These are phyloP conservation scores for Cnemophilus loriae DNA, from an alignment of 2,113 vertebrate species.

Conservation along the genomic window DNA sequence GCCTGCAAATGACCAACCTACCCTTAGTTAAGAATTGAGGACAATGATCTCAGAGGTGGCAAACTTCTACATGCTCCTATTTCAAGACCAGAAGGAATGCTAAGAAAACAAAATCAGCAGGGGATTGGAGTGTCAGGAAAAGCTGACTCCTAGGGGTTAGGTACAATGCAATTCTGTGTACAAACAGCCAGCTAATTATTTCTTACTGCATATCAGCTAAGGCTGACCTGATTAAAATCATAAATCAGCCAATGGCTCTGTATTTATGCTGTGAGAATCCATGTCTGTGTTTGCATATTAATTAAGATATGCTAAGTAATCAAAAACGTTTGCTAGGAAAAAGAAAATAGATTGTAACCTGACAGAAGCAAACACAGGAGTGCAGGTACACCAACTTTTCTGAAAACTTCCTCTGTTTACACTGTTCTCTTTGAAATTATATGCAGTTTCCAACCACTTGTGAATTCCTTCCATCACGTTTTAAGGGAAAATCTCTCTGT, in stretches of 20 bases:
- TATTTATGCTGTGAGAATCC: slow-evolving; percentile 5
- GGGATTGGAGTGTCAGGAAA: slow-evolving; percentile 12
- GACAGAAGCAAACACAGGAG: background rate
- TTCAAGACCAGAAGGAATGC: background rate
- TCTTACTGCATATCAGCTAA: slow-evolving; percentile 46
- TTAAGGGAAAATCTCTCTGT: background rate
- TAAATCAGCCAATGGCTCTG: slow-evolving; percentile 53
- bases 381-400: background rate
- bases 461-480: background rate
- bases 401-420: background rate
- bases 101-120: slow-evolving; percentile 31
- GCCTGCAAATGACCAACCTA: background rate
- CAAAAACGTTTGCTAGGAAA: background rate
- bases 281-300: slow-evolving; percentile 27
- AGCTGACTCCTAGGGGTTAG: background rate
- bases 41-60: background rate
- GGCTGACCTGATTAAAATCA: slow-evolving; percentile 63
- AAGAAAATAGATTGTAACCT: background rate
- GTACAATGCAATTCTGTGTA: slow-evolving; percentile 14
- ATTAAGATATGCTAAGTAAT: slow-evolving; percentile 33
- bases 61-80: background rate
- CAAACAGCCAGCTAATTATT: slow-evolving; percentile 55
- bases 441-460: background rate
- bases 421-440: background rate
- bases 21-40: background rate